phyloP scores from a whole-genome alignment of 1,140 invertebrate genomes.

The Hesperophylax magnus region DNA sequence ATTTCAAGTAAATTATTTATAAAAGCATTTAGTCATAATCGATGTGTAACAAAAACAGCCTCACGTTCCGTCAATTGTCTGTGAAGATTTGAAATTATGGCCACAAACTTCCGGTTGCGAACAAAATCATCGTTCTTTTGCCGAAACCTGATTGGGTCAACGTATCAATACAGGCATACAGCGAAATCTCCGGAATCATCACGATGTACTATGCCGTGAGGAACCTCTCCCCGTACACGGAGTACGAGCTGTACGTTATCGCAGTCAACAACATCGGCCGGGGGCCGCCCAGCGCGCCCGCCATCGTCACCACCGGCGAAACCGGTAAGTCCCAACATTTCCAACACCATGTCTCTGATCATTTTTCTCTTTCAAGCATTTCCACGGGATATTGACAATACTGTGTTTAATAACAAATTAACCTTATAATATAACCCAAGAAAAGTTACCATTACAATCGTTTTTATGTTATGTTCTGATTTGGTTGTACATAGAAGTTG shows the following conservation, averaged over 20 bases:
- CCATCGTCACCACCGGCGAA: conserved; percentile 94
- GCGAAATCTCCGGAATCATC: conserved; percentile 93
- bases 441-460: too few species aligned
- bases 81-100: too few species aligned
- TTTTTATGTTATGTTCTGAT: too few species aligned
- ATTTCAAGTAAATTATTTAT: too few species aligned
- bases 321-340: conserved; percentile 80
- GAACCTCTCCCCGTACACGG: conserved; percentile 92
- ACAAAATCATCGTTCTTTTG: neutral
- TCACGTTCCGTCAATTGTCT: too few species aligned
- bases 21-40: too few species aligned
- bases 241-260: conserved; percentile 97
- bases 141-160: neutral
- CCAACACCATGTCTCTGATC: neutral
- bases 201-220: conserved; percentile 93
- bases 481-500: too few species aligned
- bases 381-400: neutral
- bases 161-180: conserved; percentile 74
- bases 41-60: too few species aligned
- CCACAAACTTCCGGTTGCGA: neutral
- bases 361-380: conserved; percentile 3
- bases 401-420: too few species aligned
- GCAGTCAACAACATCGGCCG: conserved; percentile 95
- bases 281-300: conserved; percentile 87
- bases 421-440: too few species aligned